Evolutionary conservation across 2,888 invertebrate species (phyloP).

Genomic region (Drosophila mimetica): DNA sequence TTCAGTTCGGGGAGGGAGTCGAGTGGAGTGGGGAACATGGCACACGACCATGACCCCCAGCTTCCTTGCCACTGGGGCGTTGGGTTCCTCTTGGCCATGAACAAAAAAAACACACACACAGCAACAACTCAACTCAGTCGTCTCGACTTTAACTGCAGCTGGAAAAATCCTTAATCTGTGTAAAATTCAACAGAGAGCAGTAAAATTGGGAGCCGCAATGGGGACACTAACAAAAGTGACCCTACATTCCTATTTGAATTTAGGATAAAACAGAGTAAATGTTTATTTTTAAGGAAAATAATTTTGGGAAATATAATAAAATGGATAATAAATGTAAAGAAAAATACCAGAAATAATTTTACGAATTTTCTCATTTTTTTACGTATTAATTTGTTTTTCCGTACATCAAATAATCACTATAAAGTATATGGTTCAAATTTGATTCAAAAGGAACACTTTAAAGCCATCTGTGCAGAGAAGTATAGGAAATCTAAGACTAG

Average conservation of each 20-base stretch:
- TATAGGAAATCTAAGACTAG: background rate
- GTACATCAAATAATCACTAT: too few species aligned
- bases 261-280: too few species aligned
- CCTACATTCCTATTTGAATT: background rate
- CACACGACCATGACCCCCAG: slow-evolving; percentile 5
- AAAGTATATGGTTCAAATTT: too few species aligned
- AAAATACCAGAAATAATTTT: too few species aligned
- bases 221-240: background rate
- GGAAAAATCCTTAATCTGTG: slow-evolving; percentile 64
- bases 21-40: background rate
- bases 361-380: too few species aligned
- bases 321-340: too few species aligned
- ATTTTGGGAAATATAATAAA: too few species aligned
- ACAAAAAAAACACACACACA: slow-evolving; percentile 5
- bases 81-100: slow-evolving; percentile 25
- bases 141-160: slow-evolving; percentile 48
- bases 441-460: background rate
- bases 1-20: slow-evolving; percentile 38
- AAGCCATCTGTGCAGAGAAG: background rate
- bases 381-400: too few species aligned
- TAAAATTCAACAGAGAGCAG: slow-evolving; percentile 45
- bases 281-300: too few species aligned
- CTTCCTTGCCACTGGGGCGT: slow-evolving; percentile 24
- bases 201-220: slow-evolving; percentile 12
- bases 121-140: slow-evolving; percentile 47